These are phyloP conservation scores for Paracanthobrama guichenoti DNA, from an alignment of 2,113 vertebrate species.

Conservation along the genomic window DNA sequence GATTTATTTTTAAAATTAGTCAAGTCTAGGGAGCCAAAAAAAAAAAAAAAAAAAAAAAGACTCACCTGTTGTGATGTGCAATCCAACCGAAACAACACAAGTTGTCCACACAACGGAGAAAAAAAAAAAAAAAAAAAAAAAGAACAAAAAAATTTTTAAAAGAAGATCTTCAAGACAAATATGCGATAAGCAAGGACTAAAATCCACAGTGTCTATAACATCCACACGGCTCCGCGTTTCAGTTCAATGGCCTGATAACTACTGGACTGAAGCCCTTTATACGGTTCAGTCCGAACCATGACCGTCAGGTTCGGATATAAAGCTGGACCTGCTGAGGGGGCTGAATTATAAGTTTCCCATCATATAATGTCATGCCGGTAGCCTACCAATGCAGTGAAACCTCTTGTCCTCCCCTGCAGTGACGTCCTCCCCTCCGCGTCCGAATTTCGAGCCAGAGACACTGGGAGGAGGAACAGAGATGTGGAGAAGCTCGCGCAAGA, in stretches of 20 bases:
- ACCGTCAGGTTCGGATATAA: constrained; percentile 73
- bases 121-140: neutral
- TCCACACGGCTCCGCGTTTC: constrained; percentile 62
- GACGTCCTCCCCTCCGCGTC: constrained; percentile 21
- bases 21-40: neutral
- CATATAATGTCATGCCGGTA: constrained; percentile 65
- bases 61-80: constrained; percentile 56
- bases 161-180: constrained; percentile 10
- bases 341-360: constrained; percentile 77
- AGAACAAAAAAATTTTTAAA: too few relatives aligned
- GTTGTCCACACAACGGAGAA: neutral
- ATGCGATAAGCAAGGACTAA: constrained; percentile 60
- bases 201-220: constrained; percentile 66
- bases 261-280: constrained; percentile 72
- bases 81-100: constrained; percentile 41
- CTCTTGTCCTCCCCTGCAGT: constrained; percentile 25
- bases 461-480: constrained; percentile 24
- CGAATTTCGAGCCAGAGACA: constrained; percentile 8
- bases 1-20: too few relatives aligned
- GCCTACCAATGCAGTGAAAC: constrained; percentile 56
- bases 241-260: constrained; percentile 6
- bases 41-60: neutral
- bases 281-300: constrained; percentile 64
- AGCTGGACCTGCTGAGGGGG: constrained; percentile 66
- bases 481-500: constrained; percentile 30